A percentile compares a stretch with the other conserved stretches of the same genome.
These are phyloP conservation scores for Leucoptera coffeella DNA, from an alignment of 2,888 invertebrate genomes.

Conservation along the genomic window DNA sequence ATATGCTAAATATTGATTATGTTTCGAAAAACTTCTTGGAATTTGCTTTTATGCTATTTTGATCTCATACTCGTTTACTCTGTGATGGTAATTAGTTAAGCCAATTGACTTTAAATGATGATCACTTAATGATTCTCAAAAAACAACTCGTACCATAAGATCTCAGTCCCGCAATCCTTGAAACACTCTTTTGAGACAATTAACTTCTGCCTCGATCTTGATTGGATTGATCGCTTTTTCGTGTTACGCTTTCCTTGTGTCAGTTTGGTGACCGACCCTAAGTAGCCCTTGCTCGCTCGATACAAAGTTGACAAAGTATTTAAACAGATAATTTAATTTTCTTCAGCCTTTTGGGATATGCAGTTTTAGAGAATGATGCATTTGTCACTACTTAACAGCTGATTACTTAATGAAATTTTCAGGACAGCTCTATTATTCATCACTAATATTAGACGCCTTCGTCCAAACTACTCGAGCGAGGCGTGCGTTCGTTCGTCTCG, in stretches of 20 bases:
- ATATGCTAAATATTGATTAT: too few species aligned
- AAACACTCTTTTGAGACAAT: slow-evolving; percentile 22
- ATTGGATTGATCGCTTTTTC: slow-evolving; percentile 57
- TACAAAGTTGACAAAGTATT: slow-evolving; percentile 25
- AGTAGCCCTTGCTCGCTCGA: slow-evolving; percentile 52
- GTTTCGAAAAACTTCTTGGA: too few species aligned
- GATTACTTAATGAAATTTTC: slow-evolving; percentile 44
- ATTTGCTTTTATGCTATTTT: too few species aligned
- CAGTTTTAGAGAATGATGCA: slow-evolving; percentile 53
- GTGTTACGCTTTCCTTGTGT: slow-evolving; percentile 59
- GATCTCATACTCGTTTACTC: too few species aligned
- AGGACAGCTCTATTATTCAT: slow-evolving; percentile 53
- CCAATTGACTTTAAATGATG: too few species aligned
- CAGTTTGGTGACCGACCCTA: slow-evolving; percentile 52
- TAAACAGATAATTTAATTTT: slow-evolving; percentile 46
- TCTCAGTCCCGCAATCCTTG: slow-evolving; percentile 19
- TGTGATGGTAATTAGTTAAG: too few species aligned
- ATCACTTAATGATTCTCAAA: slow-evolving; percentile 45
- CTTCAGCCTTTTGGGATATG: slow-evolving; percentile 49
- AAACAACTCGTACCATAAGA: slow-evolving; percentile 47
- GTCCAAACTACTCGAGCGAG: slow-evolving; percentile 26
- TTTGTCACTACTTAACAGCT: slow-evolving; percentile 52
- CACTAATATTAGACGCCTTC: slow-evolving; percentile 36
- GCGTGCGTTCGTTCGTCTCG: background rate
- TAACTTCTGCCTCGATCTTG: slow-evolving; percentile 28